Evolutionary conservation across 2,797 vertebrate species (phyloP).

Genomic region (Crenichthys baileyi): DNA sequence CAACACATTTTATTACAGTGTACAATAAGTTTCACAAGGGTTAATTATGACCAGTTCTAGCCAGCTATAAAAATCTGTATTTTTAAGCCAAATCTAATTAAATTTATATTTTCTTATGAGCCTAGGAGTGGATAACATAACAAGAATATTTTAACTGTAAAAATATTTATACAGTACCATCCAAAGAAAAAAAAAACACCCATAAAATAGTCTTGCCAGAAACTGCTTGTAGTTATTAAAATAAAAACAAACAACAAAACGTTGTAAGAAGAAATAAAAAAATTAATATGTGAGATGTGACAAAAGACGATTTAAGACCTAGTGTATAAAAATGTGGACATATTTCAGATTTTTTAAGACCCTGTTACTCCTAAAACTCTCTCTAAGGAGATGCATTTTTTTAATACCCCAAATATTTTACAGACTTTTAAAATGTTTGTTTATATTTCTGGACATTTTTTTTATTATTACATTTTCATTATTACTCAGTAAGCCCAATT

Average conservation of each 20-base stretch:
- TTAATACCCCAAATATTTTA: not conserved
- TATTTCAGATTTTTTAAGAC: not conserved
- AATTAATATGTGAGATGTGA: not conserved
- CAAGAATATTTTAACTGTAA: not conserved
- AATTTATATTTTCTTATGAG: not conserved
- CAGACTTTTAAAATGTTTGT: not conserved
- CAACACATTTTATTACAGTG: not conserved
- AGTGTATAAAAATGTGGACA: not conserved
- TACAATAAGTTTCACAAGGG: not conserved
- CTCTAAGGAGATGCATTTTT: not conserved
- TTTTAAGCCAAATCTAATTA: not conserved
- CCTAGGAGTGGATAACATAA: not conserved
- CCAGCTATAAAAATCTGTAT: not conserved
- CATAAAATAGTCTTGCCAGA: not conserved
- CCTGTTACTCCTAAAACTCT: not conserved
- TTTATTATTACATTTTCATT: not conserved
- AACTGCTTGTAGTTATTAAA: not conserved
- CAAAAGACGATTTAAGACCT: not conserved
- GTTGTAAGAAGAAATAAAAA: not conserved
- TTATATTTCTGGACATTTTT: not conserved
- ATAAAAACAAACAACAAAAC: not conserved
- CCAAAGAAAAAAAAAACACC: not conserved
- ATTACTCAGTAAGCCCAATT: not conserved
- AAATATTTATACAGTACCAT: too few species aligned
- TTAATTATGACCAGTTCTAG: not conserved